Evolutionary conservation across 2,113 vertebrate species (phyloP).

Genomic region (Paramormyrops kingsleyae): DNA sequence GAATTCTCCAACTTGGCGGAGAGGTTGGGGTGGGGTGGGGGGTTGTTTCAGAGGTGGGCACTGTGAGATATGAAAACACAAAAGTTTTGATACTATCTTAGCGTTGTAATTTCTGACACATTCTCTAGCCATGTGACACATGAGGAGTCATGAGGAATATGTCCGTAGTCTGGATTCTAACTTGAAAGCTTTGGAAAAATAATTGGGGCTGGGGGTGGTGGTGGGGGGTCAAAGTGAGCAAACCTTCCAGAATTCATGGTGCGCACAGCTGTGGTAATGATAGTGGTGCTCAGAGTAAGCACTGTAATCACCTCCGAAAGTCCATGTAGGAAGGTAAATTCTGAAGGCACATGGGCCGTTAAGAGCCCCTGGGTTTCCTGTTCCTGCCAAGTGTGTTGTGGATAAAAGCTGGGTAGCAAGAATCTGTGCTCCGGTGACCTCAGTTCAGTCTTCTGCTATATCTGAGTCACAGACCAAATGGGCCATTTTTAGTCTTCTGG

Average conservation of each 20-base stretch:
- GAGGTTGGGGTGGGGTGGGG: too few relatives aligned
- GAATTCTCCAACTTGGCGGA: background rate
- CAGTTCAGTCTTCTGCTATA: conserved; percentile 39
- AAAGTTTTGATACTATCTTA: background rate
- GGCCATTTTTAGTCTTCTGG: conserved; percentile 22
- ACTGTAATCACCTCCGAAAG: background rate
- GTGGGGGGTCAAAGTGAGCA: conserved; percentile 11
- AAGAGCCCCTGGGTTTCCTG: conserved; percentile 28
- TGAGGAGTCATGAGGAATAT: background rate
- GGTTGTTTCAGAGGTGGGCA: background rate
- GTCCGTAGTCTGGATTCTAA: background rate
- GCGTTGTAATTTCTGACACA: background rate
- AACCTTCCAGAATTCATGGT: background rate
- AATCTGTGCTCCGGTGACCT: conserved; percentile 56
- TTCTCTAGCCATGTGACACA: background rate
- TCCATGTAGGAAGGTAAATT: background rate
- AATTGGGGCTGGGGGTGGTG: background rate
- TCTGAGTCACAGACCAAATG: conserved; percentile 27
- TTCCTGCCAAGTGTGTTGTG: conserved; percentile 30
- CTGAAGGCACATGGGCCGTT: conserved; percentile 36
- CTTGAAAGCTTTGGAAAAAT: background rate
- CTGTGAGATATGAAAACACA: background rate
- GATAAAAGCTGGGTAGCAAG: conserved; percentile 51
- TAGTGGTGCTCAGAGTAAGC: background rate
- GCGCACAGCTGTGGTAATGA: background rate